These are phyloP conservation scores for Sebastes nivosus DNA, from an alignment of 2,797 vertebrate genomes.

Conservation along the genomic window DNA sequence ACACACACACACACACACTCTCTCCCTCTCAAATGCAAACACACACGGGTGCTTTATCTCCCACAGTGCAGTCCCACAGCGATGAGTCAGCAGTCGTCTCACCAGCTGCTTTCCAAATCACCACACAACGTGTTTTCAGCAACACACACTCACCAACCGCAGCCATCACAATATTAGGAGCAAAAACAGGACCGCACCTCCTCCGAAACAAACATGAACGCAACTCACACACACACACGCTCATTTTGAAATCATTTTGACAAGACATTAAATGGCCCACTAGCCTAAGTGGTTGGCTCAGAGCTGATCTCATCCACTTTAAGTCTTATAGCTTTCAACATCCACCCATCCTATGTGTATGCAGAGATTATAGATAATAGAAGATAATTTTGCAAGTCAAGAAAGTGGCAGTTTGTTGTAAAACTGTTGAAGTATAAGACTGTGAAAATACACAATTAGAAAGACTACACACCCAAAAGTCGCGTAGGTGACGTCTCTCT, in stretches of 20 bases:
- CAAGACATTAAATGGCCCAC: conserved; percentile 21
- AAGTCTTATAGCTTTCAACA: conserved; percentile 12
- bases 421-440: too few relatives aligned
- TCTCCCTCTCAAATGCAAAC: conserved; percentile 23
- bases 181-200: not conserved
- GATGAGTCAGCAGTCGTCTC: conserved; percentile 76
- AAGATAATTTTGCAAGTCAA: too few relatives aligned
- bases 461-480: too few relatives aligned
- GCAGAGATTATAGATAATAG: too few relatives aligned
- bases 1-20: not conserved
- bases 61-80: conserved; percentile 38
- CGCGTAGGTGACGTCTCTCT: too few relatives aligned
- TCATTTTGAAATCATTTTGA: conserved; percentile 17
- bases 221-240: not conserved
- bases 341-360: not conserved
- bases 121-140: not conserved
- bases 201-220: not conserved
- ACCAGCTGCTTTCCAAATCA: conserved; percentile 72
- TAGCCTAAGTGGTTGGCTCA: conserved; percentile 31
- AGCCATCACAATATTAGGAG: not conserved
- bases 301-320: conserved; percentile 32
- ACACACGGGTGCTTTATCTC: conserved; percentile 56
- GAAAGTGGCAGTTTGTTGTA: too few relatives aligned
- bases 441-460: too few relatives aligned
- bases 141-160: not conserved